Evolutionary conservation across 2,113 vertebrate species (phyloP), one percentile per base, ranked within the genome.

Genomic region (Barnardius zonarius): DNA sequence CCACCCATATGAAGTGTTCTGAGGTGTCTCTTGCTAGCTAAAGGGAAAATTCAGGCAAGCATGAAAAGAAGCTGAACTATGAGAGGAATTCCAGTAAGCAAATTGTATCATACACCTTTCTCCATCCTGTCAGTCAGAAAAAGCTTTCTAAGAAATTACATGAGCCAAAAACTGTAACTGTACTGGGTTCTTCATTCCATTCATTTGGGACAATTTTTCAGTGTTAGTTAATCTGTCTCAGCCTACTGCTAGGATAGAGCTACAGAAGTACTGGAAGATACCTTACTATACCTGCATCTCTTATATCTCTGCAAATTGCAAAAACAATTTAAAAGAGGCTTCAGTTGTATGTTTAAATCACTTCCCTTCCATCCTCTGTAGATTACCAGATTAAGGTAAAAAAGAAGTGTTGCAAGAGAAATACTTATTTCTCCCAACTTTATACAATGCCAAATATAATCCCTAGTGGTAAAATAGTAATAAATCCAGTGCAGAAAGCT

Each of bases 361-460:
- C 4, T 62, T 83, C 16, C 13, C 13, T 73, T 69, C 14, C 17
- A 61, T 67, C 23, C 30, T 61, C 19, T 0, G 0, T 17, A 52
- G 9, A 43, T 62, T 78, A 62, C 10, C 30, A 70, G 4, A 7
- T 33, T 37, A 2, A 66, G 27, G 24, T 3, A 35, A 76, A 57
- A 73, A 35, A 74, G 4, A 78, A 70, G 17, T 39, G 20, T 11
- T 70, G 28, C 37, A 57, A 85, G 14, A 74, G 37, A 67, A 52
- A 70, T 54, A 5, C 8, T 86, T 12, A 35, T 77, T 81, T 81
- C 35, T 66, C 20, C 10, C 24, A 35, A 31, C 27, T 79, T 85
- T 79, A 46, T 28, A 61, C 31, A 54, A 66, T 80, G 30, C 23
- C 54, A 66, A 67, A 86, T 48, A 61, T 7, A 78, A 59, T 19